A percentile compares a stretch with the other conserved stretches of the same genome.
Conservation (phyloP, 2,113 vertebrate genomes). For the Thryonomys swinderianus region DNA sequence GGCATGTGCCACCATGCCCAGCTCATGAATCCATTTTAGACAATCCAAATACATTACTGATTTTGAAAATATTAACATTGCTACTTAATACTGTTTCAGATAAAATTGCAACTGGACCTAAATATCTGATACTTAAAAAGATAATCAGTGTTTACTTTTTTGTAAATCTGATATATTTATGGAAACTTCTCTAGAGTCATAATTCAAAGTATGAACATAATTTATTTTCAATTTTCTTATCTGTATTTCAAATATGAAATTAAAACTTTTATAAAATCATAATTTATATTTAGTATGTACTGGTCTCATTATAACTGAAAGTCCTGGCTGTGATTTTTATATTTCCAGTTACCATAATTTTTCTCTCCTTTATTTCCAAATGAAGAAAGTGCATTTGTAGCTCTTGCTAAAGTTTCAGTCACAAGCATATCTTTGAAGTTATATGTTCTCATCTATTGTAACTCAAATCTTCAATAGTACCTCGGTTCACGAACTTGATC, state of each 20-base stretch:
- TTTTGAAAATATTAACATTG: not conserved
- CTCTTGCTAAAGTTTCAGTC: slow-evolving; percentile 36
- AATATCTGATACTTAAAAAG: not conserved
- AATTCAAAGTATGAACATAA: not conserved
- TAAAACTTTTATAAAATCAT: not conserved
- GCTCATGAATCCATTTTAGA: not conserved
- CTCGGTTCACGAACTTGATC: not conserved
- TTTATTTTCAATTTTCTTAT: not conserved
- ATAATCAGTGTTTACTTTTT: not conserved
- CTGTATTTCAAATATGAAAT: not conserved
- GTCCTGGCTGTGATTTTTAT: not conserved
- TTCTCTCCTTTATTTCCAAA: slow-evolving; percentile 13
- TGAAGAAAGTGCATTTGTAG: not conserved
- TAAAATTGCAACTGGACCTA: not conserved
- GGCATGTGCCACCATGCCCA: no score
- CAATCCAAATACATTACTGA: not conserved
- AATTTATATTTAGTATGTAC: not conserved
- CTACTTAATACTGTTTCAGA: not conserved
- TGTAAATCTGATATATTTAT: not conserved
- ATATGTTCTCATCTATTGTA: not conserved
- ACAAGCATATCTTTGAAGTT: slow-evolving; percentile 28
- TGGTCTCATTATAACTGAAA: not conserved
- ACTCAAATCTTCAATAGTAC: not conserved
- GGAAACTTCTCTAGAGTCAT: not conserved
- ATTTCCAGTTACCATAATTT: not conserved